Evolutionary conservation across 2,888 invertebrate genomes (phyloP).

Genomic region (Sesamia inferens): DNA sequence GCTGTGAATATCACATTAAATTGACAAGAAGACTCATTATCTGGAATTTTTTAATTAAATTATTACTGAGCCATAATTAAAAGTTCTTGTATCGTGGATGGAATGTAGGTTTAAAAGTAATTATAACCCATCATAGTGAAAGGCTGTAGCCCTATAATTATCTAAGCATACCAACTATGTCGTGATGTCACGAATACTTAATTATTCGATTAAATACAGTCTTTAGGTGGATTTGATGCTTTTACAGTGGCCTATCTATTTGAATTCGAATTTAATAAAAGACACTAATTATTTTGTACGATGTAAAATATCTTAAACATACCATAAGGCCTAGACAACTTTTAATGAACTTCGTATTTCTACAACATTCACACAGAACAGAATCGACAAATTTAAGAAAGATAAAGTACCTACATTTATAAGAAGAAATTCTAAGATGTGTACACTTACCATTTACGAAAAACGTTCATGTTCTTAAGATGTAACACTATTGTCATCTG

Average conservation of each 20-base stretch:
- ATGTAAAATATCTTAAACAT: background rate
- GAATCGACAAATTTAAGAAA: background rate
- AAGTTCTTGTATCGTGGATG: background rate
- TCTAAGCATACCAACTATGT: slow-evolving; percentile 10
- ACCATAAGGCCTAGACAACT: background rate
- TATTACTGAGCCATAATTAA: slow-evolving; percentile 1
- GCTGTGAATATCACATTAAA: background rate
- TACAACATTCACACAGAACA: background rate
- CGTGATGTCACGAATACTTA: background rate
- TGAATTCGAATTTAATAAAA: background rate
- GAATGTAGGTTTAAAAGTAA: slow-evolving; percentile 5
- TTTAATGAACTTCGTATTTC: background rate
- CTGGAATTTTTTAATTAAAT: background rate
- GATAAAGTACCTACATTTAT: slow-evolving; percentile 2
- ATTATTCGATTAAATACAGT: too few relatives aligned
- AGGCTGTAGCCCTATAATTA: background rate
- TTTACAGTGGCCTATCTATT: background rate
- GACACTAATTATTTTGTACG: background rate
- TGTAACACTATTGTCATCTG: slow-evolving; percentile 25
- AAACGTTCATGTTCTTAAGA: background rate
- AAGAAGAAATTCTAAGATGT: background rate
- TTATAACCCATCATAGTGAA: background rate
- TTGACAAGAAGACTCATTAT: background rate
- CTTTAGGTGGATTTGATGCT: too few relatives aligned
- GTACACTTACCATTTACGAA: background rate